Evolutionary conservation across 2,888 invertebrate species (phyloP), one percentile per base, ranked within the genome.

Genomic region (Congeria kusceri): DNA sequence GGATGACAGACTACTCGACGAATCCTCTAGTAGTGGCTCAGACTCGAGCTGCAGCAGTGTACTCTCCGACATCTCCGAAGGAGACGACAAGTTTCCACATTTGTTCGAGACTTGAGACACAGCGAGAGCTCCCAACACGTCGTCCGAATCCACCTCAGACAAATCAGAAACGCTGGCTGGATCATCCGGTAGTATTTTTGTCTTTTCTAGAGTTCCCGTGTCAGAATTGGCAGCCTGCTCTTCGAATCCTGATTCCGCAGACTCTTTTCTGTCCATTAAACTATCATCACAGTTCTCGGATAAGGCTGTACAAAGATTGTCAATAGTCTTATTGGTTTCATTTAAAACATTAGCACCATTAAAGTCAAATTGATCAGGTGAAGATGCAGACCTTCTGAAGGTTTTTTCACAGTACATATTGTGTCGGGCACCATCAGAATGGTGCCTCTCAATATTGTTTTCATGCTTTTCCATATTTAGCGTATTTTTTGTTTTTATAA

Each of bases 401-500:
- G 73, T 72, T 20, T 61, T 61, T 47, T 82, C 75, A 28, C 47
- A 25, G 13, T 58, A 67, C 44, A 57, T 29, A 27, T 78, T 79
- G 66, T 63, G 77, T 27, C 80, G 65, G 25, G 84, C 74, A 65
- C 80, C 81, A 67, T 85, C 87, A 20, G 85, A 83, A 71, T 83
- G 79, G 49, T 83, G 79, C 25, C 87, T 70, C 67, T 85, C 84
- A 28, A 85, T 72, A 46, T 83, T 81, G 74, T 74, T 81, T 4
- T 78, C 77, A 57, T 80, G 76, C 63, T 75, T 57, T 63, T 83
- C 81, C 53, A 77, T 44, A 68, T 87, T 85, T 32, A 83, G 97
- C 95, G 79, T 87, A 63, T 89, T 88, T 44, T 98, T 97, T 87
- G 98, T 95, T 94, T 98, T 98, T 88, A 98, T 95, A 93, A 98